These are phyloP conservation scores for Serrognathus titanus DNA, from an alignment of 2,888 invertebrate genomes.

Conservation along the genomic window DNA sequence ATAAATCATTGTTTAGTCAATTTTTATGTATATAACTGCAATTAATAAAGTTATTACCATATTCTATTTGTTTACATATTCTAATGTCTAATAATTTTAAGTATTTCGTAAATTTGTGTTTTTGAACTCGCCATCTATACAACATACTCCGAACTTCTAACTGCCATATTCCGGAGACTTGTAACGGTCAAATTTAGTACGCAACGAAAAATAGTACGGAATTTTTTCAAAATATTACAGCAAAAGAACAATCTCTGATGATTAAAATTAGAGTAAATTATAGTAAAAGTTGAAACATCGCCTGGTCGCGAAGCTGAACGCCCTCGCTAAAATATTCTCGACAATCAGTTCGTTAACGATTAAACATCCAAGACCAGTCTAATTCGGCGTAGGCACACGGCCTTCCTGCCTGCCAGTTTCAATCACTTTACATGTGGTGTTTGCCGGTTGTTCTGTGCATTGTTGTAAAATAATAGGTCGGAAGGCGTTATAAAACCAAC, in stretches of 20 bases:
- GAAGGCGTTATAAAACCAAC: conserved; percentile 1
- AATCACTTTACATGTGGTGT: conserved; percentile 48
- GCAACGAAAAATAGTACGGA: conserved; percentile 24
- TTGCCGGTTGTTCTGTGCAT: conserved; percentile 38
- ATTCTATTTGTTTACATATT: too few relatives aligned
- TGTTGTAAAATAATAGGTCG: conserved; percentile 2
- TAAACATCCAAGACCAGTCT: conserved; percentile 16
- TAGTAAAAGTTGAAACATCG: conserved; percentile 4
- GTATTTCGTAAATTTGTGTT: too few relatives aligned
- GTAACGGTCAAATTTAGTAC: conserved; percentile 19
- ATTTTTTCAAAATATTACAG: conserved; percentile 11
- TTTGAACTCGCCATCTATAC: too few relatives aligned
- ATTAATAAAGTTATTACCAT: too few relatives aligned
- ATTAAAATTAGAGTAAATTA: background rate
- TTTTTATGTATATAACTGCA: too few relatives aligned
- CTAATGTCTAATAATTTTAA: too few relatives aligned
- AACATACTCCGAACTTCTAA: too few relatives aligned
- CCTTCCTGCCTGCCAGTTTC: conserved; percentile 36
- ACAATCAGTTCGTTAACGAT: conserved; percentile 6
- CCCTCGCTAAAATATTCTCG: background rate
- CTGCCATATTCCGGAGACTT: too few relatives aligned
- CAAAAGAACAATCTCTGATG: background rate
- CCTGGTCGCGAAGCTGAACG: background rate
- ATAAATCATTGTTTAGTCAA: too few relatives aligned
- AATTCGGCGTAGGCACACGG: conserved; percentile 36